Base-by-base conservation (phyloP, 2,113 vertebrate genomes). In the Salvelinus namaycush region DNA sequence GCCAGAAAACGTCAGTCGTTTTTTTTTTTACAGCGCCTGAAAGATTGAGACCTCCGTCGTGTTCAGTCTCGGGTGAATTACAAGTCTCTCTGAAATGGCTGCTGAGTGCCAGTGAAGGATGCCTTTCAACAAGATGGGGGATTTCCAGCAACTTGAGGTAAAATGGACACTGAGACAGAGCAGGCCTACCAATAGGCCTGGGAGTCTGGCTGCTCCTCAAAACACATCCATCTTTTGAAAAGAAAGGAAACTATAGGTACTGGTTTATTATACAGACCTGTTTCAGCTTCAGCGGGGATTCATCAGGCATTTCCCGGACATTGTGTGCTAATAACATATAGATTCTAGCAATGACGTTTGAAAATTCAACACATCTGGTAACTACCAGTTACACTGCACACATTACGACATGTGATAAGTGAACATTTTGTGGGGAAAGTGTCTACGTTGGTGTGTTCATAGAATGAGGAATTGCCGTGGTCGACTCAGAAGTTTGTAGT, bases 121-220 rank as follows among this genome's bases (percentile, higher is more conserved):
- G 79, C 82, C 86, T 88, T 84, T 91, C 89, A 89, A 79, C 83
- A 81, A 77, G 82, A 80, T 76, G 39, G 86, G 89, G 86, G 83
- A 79, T 89, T 91, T 91, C 88, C 83, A 88, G 78, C 70, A 68
- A 72, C 26, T 87, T 1, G 64, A 84, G 78, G 84, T 84, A 83
- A 73, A 90, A 81, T 73, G 81, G 86, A 86, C 81, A 79, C 85
- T 77, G 83, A 76, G 82, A 67, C 12, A 81, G 81, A 81, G 68
- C 24, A 0, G 81, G 82, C 89, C 76, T 76, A 67, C 82, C 73
- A 82, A 79, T 69, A 74, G 83, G 83, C 83, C 44, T 68, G 9
- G 87, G 84, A 89, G 81, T 89, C 74, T 75, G 81, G 76, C 80
- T 73, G 75, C 60, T 72, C 83, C 80, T 87, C 39, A 84, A 85